phyloP scores from a whole-genome alignment of 2,888 invertebrate species.

The Caenorhabditis macrosperma region DNA sequence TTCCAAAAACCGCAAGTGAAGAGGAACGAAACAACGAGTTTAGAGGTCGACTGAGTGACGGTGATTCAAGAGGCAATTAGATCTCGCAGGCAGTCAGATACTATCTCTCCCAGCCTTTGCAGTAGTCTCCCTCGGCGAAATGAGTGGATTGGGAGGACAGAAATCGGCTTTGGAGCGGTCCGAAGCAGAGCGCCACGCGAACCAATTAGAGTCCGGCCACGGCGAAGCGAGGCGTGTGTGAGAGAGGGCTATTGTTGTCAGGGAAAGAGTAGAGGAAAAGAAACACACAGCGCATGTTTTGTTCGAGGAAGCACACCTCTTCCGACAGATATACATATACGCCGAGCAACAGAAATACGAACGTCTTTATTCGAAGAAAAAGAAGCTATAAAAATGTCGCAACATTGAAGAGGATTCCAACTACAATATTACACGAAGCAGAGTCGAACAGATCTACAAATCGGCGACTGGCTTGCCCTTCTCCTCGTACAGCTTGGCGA shows the following conservation, averaged over 20 bases:
- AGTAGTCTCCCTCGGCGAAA: background rate
- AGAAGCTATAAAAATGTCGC: constrained; percentile 41
- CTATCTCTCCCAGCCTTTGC: constrained; percentile 4
- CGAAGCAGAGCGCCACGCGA: background rate
- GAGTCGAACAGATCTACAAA: constrained; percentile 42
- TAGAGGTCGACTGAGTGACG: constrained; percentile 13
- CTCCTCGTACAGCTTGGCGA: constrained; percentile 78
- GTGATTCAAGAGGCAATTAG: constrained; percentile 45
- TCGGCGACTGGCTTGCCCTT: constrained; percentile 74
- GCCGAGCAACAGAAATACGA: constrained; percentile 16
- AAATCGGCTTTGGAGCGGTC: constrained; percentile 30
- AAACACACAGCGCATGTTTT: constrained; percentile 1
- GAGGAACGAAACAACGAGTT: constrained; percentile 14
- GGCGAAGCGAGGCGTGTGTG: background rate
- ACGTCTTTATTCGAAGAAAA: constrained; percentile 40
- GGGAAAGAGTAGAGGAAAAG: background rate
- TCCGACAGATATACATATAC: background rate
- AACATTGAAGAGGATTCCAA: constrained; percentile 28
- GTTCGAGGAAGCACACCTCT: constrained; percentile 24
- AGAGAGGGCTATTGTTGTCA: background rate
- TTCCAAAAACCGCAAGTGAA: background rate
- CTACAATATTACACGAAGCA: constrained; percentile 34
- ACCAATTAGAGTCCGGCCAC: constrained; percentile 19
- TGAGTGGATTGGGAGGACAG: constrained; percentile 5
- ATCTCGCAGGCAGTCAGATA: constrained; percentile 5